Conservation (phyloP, 2,888 invertebrate genomes). For the Eulithis testata region DNA sequence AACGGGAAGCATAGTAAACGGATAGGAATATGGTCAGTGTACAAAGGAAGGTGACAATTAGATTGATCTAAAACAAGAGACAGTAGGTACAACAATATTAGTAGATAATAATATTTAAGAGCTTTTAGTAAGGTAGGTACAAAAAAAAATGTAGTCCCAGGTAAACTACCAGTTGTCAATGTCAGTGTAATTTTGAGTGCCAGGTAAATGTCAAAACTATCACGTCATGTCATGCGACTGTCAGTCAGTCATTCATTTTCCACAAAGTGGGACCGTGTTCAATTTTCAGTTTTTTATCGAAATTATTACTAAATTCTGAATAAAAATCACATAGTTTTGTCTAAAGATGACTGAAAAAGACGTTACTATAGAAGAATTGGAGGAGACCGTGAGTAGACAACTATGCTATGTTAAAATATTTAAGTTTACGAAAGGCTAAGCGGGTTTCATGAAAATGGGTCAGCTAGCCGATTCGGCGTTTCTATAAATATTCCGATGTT, state of each 20-base stretch:
- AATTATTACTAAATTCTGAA: constrained; percentile 30
- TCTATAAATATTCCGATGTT: constrained; percentile 49
- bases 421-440: constrained; percentile 21
- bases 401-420: constrained; percentile 24
- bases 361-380: constrained; percentile 73
- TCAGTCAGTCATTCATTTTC: constrained; percentile 9
- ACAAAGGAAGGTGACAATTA: too few relatives aligned
- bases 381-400: constrained; percentile 68
- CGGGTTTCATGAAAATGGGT: constrained; percentile 56
- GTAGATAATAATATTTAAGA: too few relatives aligned
- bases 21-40: too few relatives aligned
- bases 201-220: neutral
- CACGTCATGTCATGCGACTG: neutral
- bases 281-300: constrained; percentile 16
- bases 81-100: too few relatives aligned
- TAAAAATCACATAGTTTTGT: constrained; percentile 49
- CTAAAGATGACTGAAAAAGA: constrained; percentile 73
- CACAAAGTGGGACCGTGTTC: neutral
- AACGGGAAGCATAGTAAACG: too few relatives aligned
- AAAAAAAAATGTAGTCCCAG: too few relatives aligned
- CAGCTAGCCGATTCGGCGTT: constrained; percentile 68
- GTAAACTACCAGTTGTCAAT: too few relatives aligned
- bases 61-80: too few relatives aligned
- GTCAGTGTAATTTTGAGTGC: too few relatives aligned
- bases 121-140: too few relatives aligned